Conservation (phyloP, 2,888 invertebrate genomes). For the Agonopterix subpropinquella region DNA sequence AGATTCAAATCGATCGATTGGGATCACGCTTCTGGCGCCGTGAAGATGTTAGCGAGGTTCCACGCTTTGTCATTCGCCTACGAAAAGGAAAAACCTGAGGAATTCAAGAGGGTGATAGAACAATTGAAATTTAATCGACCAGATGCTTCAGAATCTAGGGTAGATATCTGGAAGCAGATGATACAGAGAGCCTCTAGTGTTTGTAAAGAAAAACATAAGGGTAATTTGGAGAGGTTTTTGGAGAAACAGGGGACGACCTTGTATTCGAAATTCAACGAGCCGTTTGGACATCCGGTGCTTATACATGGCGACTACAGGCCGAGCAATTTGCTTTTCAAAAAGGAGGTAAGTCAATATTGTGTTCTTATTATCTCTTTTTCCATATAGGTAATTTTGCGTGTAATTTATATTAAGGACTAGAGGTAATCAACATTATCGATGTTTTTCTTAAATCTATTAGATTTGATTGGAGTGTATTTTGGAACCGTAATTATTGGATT, state of each 20-base stretch:
- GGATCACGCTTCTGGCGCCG: conserved; percentile 31
- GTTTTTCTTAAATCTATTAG: too few species aligned
- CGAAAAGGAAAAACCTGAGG: conserved; percentile 35
- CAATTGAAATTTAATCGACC: conserved; percentile 12
- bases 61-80: conserved; percentile 52
- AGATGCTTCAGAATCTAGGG: conserved; percentile 4
- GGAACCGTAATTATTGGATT: too few species aligned
- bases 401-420: too few species aligned
- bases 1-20: conserved; percentile 33
- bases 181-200: conserved; percentile 16
- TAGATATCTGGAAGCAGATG: conserved; percentile 12
- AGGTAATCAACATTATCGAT: too few species aligned
- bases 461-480: too few species aligned
- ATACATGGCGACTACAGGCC: conserved; percentile 36
- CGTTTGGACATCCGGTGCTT: conserved; percentile 23
- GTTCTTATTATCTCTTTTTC: too few species aligned
- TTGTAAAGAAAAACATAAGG: conserved; percentile 24
- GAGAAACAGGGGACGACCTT: conserved; percentile 1
- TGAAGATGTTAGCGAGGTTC: conserved; percentile 36
- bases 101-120: conserved; percentile 16
- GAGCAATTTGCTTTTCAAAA: conserved; percentile 30
- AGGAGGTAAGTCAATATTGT: conserved; percentile 12
- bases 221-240: conserved; percentile 14
- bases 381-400: too few species aligned
- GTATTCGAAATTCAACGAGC: conserved; percentile 20